Conservation (phyloP, 2,888 invertebrate species). For the Morpho deidamia region DNA sequence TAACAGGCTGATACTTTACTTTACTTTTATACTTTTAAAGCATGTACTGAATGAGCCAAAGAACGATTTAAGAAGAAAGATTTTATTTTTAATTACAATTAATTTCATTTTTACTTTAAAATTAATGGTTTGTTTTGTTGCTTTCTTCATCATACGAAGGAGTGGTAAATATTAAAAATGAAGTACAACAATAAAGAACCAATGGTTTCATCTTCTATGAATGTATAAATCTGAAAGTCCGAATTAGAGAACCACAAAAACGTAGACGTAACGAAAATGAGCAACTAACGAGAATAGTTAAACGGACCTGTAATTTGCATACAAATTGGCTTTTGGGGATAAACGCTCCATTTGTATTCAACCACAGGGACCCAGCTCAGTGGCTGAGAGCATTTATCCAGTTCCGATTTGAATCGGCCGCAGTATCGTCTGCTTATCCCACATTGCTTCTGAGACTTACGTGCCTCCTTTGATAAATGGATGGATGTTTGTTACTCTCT, state of each 20-base stretch:
- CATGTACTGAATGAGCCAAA: too few species aligned
- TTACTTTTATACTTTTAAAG: too few species aligned
- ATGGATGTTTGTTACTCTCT: too few species aligned
- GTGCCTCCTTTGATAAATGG: constrained; percentile 12
- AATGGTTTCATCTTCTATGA: too few species aligned
- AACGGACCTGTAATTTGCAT: constrained; percentile 74
- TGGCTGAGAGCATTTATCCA: constrained; percentile 69
- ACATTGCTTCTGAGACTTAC: constrained; percentile 18
- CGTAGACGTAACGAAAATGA: constrained; percentile 72
- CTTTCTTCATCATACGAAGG: too few species aligned
- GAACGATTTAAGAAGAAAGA: too few species aligned
- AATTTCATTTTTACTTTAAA: too few species aligned
- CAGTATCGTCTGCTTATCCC: constrained; percentile 29
- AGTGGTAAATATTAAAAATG: too few species aligned
- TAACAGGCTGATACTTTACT: too few species aligned
- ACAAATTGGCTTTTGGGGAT: constrained; percentile 77
- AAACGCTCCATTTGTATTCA: constrained; percentile 78
- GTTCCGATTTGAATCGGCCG: constrained; percentile 60
- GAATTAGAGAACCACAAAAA: constrained; percentile 50
- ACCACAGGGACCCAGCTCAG: constrained; percentile 66
- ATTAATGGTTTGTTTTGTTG: too few species aligned
- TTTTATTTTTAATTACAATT: too few species aligned
- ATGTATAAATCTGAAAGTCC: constrained; percentile 31
- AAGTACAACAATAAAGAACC: too few species aligned
- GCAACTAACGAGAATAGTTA: constrained; percentile 78